These are phyloP conservation scores for Cryptoblepharus egeriae DNA, from an alignment of 2,797 vertebrate species.

Conservation along the genomic window DNA sequence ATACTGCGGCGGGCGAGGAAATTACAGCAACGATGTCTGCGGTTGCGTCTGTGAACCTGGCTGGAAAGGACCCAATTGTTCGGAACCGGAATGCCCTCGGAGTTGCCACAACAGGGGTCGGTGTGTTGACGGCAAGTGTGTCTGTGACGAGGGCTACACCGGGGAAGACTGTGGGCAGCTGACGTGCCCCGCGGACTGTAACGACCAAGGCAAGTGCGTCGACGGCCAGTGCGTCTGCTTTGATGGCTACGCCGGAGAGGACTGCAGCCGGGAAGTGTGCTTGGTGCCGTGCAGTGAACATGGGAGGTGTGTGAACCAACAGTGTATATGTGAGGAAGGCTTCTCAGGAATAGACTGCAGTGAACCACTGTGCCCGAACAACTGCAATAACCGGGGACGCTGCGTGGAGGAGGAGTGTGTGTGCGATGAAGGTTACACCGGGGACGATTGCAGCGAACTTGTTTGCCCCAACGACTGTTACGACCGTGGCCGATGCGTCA, in stretches of 20 bases:
- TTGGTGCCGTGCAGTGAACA: slow-evolving; percentile 84
- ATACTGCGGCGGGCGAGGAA: slow-evolving; percentile 91
- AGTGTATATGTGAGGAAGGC: slow-evolving; percentile 89
- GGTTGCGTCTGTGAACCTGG: slow-evolving; percentile 79
- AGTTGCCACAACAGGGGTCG: slow-evolving; percentile 70
- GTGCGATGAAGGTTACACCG: slow-evolving; percentile 91
- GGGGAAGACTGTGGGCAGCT: slow-evolving; percentile 89
- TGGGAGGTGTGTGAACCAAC: slow-evolving; percentile 86
- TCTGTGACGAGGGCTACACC: slow-evolving; percentile 86
- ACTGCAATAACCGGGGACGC: slow-evolving; percentile 88
- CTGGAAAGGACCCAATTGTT: slow-evolving; percentile 83
- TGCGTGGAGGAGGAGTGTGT: slow-evolving; percentile 91
- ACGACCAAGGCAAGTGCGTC: slow-evolving; percentile 94
- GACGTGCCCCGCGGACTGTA: slow-evolving; percentile 90
- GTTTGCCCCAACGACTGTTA: slow-evolving; percentile 96
- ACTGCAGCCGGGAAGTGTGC: slow-evolving; percentile 91
- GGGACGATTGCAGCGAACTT: slow-evolving; percentile 92
- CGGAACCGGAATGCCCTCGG: slow-evolving; percentile 68
- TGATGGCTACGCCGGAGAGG: slow-evolving; percentile 86
- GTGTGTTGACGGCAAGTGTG: slow-evolving; percentile 81
- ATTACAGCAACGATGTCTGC: slow-evolving; percentile 86
- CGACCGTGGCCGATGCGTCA: slow-evolving; percentile 91
- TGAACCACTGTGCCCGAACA: slow-evolving; percentile 87
- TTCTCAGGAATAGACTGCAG: slow-evolving; percentile 88
- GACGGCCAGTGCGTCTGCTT: slow-evolving; percentile 91